A percentile compares a stretch with the other conserved stretches of the same genome.
Conservation (phyloP, 2,113 vertebrate species). For the Riparia riparia region DNA sequence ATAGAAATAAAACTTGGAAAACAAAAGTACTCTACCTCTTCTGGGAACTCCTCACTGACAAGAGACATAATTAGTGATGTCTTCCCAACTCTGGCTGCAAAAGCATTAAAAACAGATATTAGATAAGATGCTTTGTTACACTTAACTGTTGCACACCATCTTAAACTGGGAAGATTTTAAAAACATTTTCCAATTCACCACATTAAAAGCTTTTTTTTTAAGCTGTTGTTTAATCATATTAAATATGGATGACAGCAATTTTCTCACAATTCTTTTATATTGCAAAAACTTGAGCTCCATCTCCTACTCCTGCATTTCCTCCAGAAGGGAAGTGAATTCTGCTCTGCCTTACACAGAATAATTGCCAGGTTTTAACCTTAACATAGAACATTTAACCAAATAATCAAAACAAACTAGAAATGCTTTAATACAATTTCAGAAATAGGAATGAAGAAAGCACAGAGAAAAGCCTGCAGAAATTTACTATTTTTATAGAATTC, state of each 20-base stretch:
- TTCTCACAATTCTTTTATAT: background rate
- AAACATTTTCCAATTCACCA: background rate
- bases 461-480: background rate
- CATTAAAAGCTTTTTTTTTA: background rate
- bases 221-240: background rate
- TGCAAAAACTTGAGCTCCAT: background rate
- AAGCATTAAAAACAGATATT: slow-evolving; percentile 65
- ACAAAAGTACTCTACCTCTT: slow-evolving; percentile 85
- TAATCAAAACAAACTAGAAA: background rate
- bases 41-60: slow-evolving; percentile 98
- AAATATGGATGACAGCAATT: background rate
- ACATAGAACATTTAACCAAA: background rate
- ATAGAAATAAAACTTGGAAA: background rate
- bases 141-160: background rate
- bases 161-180: background rate
- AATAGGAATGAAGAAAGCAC: background rate
- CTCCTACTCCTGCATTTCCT: background rate
- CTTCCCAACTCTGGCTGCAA: slow-evolving; percentile 97
- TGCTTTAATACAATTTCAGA: background rate
- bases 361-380: background rate
- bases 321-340: background rate
- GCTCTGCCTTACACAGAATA: background rate
- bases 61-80: slow-evolving; percentile 98
- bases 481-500: background rate
- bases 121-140: background rate